A percentile compares a stretch with the other conserved stretches of the same genome.
Conservation (phyloP, 2,888 invertebrate genomes). For the Ochropleura plecta region DNA sequence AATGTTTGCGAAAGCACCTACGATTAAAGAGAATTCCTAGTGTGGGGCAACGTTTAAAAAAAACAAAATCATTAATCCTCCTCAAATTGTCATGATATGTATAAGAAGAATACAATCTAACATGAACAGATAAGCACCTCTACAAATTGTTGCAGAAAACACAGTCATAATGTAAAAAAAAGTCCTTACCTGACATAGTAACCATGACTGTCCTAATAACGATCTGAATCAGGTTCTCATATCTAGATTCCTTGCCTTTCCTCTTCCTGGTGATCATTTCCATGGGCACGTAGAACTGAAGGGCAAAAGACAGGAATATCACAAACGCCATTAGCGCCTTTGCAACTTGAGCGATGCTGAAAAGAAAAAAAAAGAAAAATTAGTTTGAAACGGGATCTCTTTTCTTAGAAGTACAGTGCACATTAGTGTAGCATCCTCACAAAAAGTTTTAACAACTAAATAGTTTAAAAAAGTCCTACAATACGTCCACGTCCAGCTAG, state of each 20-base stretch:
- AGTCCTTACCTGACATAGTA: conserved; percentile 77
- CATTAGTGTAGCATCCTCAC: background rate
- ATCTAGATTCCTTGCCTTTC: conserved; percentile 81
- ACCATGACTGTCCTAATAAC: conserved; percentile 86
- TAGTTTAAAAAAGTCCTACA: no score
- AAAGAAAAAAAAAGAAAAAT: conserved; percentile 65
- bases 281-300: conserved; percentile 98
- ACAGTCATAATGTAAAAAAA: background rate
- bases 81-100: background rate
- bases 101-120: background rate
- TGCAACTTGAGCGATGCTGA: conserved; percentile 94
- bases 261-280: conserved; percentile 95
- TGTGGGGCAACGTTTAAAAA: no score
- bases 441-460: no score
- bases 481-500: no score
- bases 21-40: no score
- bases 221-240: conserved; percentile 89
- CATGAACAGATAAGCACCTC: background rate
- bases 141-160: background rate
- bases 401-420: background rate
- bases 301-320: conserved; percentile 96
- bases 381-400: background rate
- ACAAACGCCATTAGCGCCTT: conserved; percentile 96
- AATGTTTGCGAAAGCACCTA: no score
- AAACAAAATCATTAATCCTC: background rate